Percentiles rank a stretch among this genome's conserved stretches.
These are phyloP conservation scores for Eueides isabella DNA, from an alignment of 1,140 invertebrate species.

Conservation along the genomic window DNA sequence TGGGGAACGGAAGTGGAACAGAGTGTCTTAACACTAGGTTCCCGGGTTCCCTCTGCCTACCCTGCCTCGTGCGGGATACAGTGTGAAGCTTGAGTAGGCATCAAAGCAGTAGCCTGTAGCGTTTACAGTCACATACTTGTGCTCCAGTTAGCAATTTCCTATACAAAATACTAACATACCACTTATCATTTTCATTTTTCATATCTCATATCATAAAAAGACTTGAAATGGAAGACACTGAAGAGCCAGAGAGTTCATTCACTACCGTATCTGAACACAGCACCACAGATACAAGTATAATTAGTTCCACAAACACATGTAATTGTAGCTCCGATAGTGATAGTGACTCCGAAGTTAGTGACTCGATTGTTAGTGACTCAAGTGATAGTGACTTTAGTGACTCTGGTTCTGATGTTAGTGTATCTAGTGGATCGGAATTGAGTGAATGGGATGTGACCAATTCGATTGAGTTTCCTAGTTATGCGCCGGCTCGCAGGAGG, in stretches of 20 bases:
- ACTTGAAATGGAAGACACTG: neutral
- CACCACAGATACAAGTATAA: slow-evolving; percentile 58
- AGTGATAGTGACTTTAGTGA: slow-evolving; percentile 12
- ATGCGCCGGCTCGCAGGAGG: neutral
- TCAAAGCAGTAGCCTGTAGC: too few relatives aligned
- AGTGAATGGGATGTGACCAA: slow-evolving; percentile 55
- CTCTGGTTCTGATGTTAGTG: neutral
- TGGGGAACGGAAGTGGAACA: too few relatives aligned
- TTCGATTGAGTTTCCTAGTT: slow-evolving; percentile 38
- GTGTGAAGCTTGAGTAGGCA: too few relatives aligned
- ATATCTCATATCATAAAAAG: slow-evolving; percentile 10
- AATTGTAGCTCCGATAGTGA: neutral
- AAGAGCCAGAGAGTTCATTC: slow-evolving; percentile 44
- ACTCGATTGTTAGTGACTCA: neutral
- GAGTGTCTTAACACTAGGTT: too few relatives aligned
- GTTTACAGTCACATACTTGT: too few relatives aligned
- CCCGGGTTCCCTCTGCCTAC: too few relatives aligned
- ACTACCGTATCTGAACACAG: slow-evolving; percentile 56
- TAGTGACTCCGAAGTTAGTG: neutral
- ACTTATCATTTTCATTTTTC: neutral
- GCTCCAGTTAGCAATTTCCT: too few relatives aligned
- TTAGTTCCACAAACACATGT: neutral
- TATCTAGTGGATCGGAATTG: slow-evolving; percentile 24
- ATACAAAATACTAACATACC: neutral
- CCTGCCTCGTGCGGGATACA: too few relatives aligned